phyloP scores from a whole-genome alignment of 2,113 vertebrate genomes.

The Corapipo altera region DNA sequence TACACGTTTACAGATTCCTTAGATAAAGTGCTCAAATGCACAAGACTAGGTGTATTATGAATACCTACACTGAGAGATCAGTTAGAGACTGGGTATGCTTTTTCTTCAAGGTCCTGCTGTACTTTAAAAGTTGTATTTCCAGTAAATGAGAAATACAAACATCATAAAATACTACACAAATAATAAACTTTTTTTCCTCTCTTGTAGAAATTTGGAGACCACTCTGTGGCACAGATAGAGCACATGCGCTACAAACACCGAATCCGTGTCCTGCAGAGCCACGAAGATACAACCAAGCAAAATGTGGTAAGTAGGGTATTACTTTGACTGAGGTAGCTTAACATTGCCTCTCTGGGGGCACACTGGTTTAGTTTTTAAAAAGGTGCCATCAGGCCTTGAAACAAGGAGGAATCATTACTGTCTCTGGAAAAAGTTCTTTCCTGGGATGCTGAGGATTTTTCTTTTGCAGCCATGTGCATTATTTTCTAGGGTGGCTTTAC shows the following conservation, averaged over 20 bases:
- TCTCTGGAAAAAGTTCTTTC: not conserved
- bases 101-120: not conserved
- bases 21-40: not conserved
- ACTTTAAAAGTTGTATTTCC: not conserved
- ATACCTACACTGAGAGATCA: not conserved
- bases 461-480: not conserved
- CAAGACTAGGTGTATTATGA: not conserved
- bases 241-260: slow-evolving; percentile 88
- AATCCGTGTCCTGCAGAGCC: slow-evolving; percentile 89
- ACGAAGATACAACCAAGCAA: slow-evolving; percentile 93
- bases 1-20: not conserved
- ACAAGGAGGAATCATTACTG: not conserved
- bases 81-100: not conserved
- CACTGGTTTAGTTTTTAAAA: not conserved
- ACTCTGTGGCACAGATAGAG: slow-evolving; percentile 89
- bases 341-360: not conserved
- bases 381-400: not conserved
- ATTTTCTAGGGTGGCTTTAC: not conserved
- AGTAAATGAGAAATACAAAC: not conserved
- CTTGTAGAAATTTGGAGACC: slow-evolving; percentile 87
- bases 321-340: not conserved
- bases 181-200: not conserved
- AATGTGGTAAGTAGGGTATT: slow-evolving; percentile 83
- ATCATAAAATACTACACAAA: not conserved
- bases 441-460: not conserved